Conservation (phyloP, 2,888 invertebrate species). For the Ormyrus thymus region DNA sequence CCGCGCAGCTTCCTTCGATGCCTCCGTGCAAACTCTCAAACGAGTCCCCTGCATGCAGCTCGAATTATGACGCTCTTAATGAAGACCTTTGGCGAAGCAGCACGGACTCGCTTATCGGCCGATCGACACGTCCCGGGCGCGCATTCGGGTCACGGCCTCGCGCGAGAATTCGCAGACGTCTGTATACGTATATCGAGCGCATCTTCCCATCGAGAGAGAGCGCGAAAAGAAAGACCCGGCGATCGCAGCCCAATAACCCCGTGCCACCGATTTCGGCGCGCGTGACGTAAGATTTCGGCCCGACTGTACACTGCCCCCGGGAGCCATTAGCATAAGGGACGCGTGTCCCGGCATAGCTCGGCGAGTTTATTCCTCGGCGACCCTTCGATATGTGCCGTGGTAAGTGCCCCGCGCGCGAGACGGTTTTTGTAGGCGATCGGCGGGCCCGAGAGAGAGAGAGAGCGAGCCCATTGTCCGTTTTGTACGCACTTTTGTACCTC, state of each 20-base stretch:
- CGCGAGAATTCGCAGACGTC: background rate
- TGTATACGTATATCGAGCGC: background rate
- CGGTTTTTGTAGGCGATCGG: background rate
- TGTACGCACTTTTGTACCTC: slow-evolving; percentile 28
- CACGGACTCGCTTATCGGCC: background rate
- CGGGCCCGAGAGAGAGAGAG: background rate
- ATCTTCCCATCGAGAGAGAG: background rate
- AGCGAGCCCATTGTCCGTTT: slow-evolving; percentile 6
- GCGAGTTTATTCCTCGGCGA: slow-evolving; percentile 64
- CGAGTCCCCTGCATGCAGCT: background rate
- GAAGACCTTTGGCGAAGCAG: background rate
- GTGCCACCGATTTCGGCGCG: slow-evolving; percentile 55
- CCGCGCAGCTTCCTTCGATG: background rate
- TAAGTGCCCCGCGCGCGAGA: background rate
- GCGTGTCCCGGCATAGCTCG: slow-evolving; percentile 69
- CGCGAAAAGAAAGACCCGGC: slow-evolving; percentile 12
- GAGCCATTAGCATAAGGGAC: slow-evolving; percentile 66
- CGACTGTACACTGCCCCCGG: background rate
- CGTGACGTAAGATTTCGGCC: slow-evolving; percentile 57
- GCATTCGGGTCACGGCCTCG: slow-evolving; percentile 23
- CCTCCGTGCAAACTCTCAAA: background rate
- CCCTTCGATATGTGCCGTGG: slow-evolving; percentile 5
- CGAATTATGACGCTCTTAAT: background rate
- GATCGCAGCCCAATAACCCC: slow-evolving; percentile 58
- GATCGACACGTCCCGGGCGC: background rate